Evolutionary conservation across 2,888 invertebrate genomes (phyloP).

Genomic region (Himalopsyche japonica): DNA sequence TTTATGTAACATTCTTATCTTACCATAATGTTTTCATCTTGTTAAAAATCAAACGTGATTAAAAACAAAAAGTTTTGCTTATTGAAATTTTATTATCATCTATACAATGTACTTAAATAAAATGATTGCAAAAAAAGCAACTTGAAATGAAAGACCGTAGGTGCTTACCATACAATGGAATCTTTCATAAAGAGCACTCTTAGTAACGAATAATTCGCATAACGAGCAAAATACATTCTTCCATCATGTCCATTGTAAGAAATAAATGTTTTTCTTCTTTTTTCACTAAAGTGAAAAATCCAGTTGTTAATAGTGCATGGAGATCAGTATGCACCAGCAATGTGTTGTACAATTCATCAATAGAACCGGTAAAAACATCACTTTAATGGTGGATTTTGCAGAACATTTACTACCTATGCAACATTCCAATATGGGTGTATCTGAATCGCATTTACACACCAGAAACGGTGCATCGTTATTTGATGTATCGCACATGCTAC

Average conservation of each 20-base stretch:
- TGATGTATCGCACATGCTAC: constrained; percentile 81
- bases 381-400: constrained; percentile 92
- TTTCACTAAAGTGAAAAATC: neutral
- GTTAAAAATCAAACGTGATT: no score
- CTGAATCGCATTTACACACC: constrained; percentile 86
- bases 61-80: no score
- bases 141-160: no score
- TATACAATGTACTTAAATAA: no score
- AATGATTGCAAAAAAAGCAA: no score
- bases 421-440: constrained; percentile 77
- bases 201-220: no score
- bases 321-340: neutral
- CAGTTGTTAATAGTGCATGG: neutral
- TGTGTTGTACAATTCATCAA: neutral
- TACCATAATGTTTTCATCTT: no score
- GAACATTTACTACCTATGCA: constrained; percentile 92
- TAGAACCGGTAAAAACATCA: constrained; percentile 65
- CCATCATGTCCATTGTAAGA: constrained; percentile 12
- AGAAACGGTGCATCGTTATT: constrained; percentile 82
- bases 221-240: neutral
- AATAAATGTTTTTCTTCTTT: constrained; percentile 12
- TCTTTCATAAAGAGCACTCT: no score
- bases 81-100: no score
- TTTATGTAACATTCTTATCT: no score
- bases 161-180: no score